Base-by-base conservation (phyloP, 2,113 vertebrate species). In the Pelmatolapia mariae region DNA sequence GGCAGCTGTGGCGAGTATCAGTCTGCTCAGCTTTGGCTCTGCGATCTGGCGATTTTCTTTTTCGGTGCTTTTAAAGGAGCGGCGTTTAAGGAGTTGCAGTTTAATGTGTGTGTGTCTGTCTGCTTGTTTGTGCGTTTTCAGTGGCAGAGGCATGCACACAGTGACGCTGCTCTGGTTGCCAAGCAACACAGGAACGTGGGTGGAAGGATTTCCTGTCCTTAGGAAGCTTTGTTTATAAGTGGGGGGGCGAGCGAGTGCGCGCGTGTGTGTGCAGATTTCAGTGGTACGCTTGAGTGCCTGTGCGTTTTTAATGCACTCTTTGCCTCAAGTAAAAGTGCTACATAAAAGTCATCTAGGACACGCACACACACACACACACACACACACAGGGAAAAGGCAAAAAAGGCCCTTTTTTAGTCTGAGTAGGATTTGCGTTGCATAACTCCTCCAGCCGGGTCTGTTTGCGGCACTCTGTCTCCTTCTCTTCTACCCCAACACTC, bases 151-250 rank as follows among this genome's bases (percentile, higher is more conserved):
- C 93, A 93, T 93, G 89, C 93, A 92, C 89, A 89, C 92, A 4
- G 90, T 95, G 94, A 95, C 92, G 94, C 95, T 93, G 92, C 91
- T 91, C 83, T 31, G 89, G 94, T 94, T 94, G 91, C 95, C 86
- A 79, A 38, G 95, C 92, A 95, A 96, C 93, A 89, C 92, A 92
- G 94, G 92, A 89, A 93, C 92, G 95, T 95, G 95, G 95, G 95
- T 90, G 93, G 94, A 94, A 95, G 95, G 95, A 95, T 95, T 95
- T 96, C 96, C 96, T 96, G 95, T 96, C 93, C 93, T 94, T 92
- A 93, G 95, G 94, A 95, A 92, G 93, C 94, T 93, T 92, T 95
- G 94, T 94, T 94, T 94, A 90, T 94, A 86, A 91, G 94, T 80
- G 61, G 10, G 56, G 61, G 76, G 81, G 53, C 19, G 36, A 57